Evolutionary conservation across 2,888 invertebrate species (phyloP), one percentile per base, ranked within the genome.

Genomic region (Clusia tigrina): DNA sequence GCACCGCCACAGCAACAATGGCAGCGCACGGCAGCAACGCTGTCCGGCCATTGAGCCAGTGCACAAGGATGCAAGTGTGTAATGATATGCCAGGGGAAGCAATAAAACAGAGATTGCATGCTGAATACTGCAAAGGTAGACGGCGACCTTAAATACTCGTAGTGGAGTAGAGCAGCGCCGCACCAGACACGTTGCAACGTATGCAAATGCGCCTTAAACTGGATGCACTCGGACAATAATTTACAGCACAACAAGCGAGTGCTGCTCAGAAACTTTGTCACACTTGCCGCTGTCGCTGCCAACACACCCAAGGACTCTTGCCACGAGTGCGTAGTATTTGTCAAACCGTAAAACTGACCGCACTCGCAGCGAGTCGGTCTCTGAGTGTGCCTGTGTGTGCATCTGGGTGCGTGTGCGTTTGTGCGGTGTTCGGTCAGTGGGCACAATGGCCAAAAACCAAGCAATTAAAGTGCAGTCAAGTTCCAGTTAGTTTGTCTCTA

Each of bases 401-500:
- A 32, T 6, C 32, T 12, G 32, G 32, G 32, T 9, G 32, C 12
- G n/a, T 42, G 42, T 42, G 42, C 6, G n/a, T n/a, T n/a, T 15
- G 15, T 3, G 2, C 3, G 42, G 42, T 2, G 42, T 9, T 5
- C 32, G 32, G 5, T 9, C 42, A 15, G 42, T 15, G n/a, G 42
- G n/a, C 42, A 42, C 6, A 10, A 42, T n/a, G 3, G 42, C 6
- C 42, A 67, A 64, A 67, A 62, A 64, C 67, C 64, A 63, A 67
- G 62, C 67, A 67, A 67, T 67, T 67, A 65, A 67, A 67, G 63
- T 63, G 58, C 67, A 67, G 64, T 64, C 67, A 67, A 64, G 65
- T 67, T 60, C 58, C 64, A 64, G 67, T 67, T 67, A 67, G 64
- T 61, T 67, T 59, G 61, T 61, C 63, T 63, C 63, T 65, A 67